Evolutionary conservation across 1,140 invertebrate species (phyloP).

Genomic region (Chrysomallon squamiferum): DNA sequence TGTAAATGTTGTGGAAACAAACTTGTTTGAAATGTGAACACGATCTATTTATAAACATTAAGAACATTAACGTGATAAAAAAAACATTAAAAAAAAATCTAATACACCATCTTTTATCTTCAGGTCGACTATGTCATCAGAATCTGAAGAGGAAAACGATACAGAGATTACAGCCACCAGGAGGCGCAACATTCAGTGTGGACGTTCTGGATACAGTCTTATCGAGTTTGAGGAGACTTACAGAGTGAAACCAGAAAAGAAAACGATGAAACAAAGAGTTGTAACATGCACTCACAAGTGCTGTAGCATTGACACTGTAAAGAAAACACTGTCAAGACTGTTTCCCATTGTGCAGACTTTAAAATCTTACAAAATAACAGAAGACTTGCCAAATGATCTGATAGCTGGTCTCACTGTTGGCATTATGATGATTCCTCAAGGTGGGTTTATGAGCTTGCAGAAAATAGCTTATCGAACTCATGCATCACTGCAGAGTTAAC

Average conservation of each 20-base stretch:
- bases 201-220: not conserved
- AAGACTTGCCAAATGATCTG: constrained; percentile 51
- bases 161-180: too few relatives aligned
- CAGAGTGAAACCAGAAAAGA: not conserved
- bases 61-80: too few relatives aligned
- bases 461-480: too few relatives aligned
- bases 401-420: constrained; percentile 63
- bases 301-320: not conserved
- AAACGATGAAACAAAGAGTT: not conserved
- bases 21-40: too few relatives aligned
- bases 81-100: too few relatives aligned
- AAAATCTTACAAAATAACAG: constrained; percentile 42
- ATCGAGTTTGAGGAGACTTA: not conserved
- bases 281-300: not conserved
- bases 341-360: constrained; percentile 39
- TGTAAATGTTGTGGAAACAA: too few relatives aligned
- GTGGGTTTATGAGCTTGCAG: constrained; percentile 45
- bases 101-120: too few relatives aligned
- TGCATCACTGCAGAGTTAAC: too few relatives aligned
- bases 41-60: too few relatives aligned
- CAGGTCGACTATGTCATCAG: too few relatives aligned
- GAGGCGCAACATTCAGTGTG: too few relatives aligned
- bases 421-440: constrained; percentile 65
- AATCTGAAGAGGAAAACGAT: too few relatives aligned
- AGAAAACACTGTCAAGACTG: not conserved